These are phyloP conservation scores for Pristionchus fissidentatus DNA, from an alignment of 2,888 invertebrate species.

Conservation along the genomic window DNA sequence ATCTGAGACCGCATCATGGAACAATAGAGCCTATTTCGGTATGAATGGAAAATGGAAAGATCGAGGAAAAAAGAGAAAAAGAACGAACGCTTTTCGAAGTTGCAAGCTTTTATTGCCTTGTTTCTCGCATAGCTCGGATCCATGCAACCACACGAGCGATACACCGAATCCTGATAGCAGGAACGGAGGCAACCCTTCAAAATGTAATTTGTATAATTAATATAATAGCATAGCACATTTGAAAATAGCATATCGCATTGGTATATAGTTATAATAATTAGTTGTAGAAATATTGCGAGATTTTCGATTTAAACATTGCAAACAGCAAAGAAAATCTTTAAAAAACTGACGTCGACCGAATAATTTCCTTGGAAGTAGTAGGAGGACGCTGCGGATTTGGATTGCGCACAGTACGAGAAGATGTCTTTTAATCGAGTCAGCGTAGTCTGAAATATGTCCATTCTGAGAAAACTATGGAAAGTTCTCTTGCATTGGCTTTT, in stretches of 20 bases:
- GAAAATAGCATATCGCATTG: background rate
- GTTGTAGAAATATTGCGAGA: background rate
- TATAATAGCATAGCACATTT: too few relatives aligned
- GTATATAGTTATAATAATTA: background rate
- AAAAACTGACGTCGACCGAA: slow-evolving; percentile 27
- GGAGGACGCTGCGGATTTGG: background rate
- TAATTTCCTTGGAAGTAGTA: slow-evolving; percentile 44
- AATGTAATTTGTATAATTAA: background rate
- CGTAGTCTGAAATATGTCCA: background rate
- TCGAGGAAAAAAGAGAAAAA: background rate
- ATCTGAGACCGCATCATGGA: too few relatives aligned
- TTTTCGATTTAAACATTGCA: background rate
- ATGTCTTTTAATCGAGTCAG: background rate
- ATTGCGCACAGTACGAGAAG: background rate
- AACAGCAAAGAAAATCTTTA: background rate
- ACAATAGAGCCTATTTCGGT: too few relatives aligned
- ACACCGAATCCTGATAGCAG: slow-evolving; percentile 50
- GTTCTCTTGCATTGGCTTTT: background rate
- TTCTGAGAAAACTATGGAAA: background rate
- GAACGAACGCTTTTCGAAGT: background rate
- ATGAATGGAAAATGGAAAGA: background rate
- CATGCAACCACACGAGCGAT: slow-evolving; percentile 42
- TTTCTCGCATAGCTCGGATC: slow-evolving; percentile 47
- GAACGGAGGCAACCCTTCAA: slow-evolving; percentile 50
- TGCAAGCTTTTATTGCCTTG: background rate